These are phyloP conservation scores for Agrilus cyanescens DNA, from an alignment of 2,888 invertebrate genomes.

Conservation along the genomic window DNA sequence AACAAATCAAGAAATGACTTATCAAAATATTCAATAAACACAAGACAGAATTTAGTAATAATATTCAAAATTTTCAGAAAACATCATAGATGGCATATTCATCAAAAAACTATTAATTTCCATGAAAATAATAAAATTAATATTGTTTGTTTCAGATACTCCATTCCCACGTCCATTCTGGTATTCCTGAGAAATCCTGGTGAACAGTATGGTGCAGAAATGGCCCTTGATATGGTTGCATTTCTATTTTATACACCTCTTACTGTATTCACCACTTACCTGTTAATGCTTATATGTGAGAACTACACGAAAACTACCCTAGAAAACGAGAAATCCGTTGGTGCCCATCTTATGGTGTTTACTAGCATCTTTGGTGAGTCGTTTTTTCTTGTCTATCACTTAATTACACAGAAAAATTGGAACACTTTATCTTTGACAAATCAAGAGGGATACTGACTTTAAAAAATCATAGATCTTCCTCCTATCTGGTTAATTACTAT, in stretches of 20 bases:
- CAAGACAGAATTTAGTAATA: too few species aligned
- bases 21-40: too few species aligned
- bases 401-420: not conserved
- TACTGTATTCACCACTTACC: slow-evolving; percentile 35
- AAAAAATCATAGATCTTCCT: too few species aligned
- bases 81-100: not conserved
- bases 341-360: slow-evolving; percentile 30
- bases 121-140: not conserved
- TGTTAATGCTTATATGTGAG: slow-evolving; percentile 34
- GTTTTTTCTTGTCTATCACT: not conserved
- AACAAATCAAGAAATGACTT: too few species aligned
- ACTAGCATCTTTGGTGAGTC: slow-evolving; percentile 30
- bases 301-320: slow-evolving; percentile 25
- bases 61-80: too few species aligned
- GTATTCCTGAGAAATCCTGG: slow-evolving; percentile 36
- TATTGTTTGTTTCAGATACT: slow-evolving; percentile 21
- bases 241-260: slow-evolving; percentile 41
- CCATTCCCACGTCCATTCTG: slow-evolving; percentile 27
- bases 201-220: slow-evolving; percentile 32
- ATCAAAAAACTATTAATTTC: not conserved
- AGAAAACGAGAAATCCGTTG: slow-evolving; percentile 21
- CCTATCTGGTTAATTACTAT: too few species aligned
- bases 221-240: slow-evolving; percentile 38
- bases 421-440: too few species aligned
- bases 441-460: too few species aligned